Base-by-base conservation (phyloP, 1,140 invertebrate genomes). In the Leguminivora glycinivorella region DNA sequence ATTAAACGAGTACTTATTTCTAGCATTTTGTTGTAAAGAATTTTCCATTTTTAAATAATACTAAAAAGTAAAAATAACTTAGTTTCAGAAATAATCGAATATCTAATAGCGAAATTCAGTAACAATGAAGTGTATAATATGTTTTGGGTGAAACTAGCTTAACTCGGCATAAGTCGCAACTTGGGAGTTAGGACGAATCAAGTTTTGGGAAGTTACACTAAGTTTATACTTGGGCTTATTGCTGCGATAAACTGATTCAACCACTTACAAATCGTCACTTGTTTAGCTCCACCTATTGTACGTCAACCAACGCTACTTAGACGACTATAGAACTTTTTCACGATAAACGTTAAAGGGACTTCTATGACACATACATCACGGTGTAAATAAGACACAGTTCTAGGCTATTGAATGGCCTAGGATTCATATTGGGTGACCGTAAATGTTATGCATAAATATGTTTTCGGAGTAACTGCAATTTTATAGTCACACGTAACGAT, bases 191-290 rank as follows among this genome's bases (percentile, higher is more conserved):
- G 71, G 79, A 83, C 58, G 58, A 63, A 63, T 63, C 58, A 63
- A 63, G 58, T 63, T 63, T 63, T 63, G 76, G 80, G 71, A 79
- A 83, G 72, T 85, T 81, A 70, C 69, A 78, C 69, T 76, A 71
- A 83, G 77, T 84, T 82, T 70, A 71, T 52, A 72, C 71, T 67
- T 72, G 72, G 75, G 75, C 77, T 84, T 80, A 82, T 81, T 80
- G 76, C 77, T 75, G 71, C 70, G 74, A 76, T 74, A 70, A 74
- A 81, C 74, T 77, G 72, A 84, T 86, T 82, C 78, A 81, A 76
- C 72, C 77, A 75, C 78, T 78, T 70, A 76, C 70, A 77, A 72
- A 34, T 63, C 17, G 26, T 31, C 58, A 29, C n/a, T 63, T 63
- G 7, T 63, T 34, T 34, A 63, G 19, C 9, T 22, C 17, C 22